phyloP scores from a whole-genome alignment of 1,140 invertebrate genomes.

The Magallana angulata region DNA sequence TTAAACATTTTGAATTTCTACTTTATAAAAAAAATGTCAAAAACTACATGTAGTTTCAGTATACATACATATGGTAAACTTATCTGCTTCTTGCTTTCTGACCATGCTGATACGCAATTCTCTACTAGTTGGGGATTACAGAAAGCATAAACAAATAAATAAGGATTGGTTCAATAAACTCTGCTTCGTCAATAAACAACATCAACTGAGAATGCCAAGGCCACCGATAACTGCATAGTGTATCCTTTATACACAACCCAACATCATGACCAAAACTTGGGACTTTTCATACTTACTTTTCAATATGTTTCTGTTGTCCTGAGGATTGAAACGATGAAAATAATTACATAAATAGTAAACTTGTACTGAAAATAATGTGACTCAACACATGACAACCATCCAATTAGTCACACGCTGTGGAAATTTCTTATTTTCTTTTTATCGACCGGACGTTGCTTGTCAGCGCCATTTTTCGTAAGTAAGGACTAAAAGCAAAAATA shows the following conservation, averaged over 20 bases:
- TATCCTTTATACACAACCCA: not conserved
- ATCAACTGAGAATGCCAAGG: conserved; percentile 11
- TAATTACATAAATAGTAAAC: not conserved
- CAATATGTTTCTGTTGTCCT: not conserved
- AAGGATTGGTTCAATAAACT: too few relatives aligned
- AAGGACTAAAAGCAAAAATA: not conserved
- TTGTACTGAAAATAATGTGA: conserved; percentile 1
- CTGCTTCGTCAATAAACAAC: not conserved
- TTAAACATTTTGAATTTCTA: too few relatives aligned
- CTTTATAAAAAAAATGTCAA: too few relatives aligned
- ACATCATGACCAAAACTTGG: conserved; percentile 26
- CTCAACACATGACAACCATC: conserved; percentile 3
- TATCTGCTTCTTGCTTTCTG: too few relatives aligned
- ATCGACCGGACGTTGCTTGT: conserved; percentile 25
- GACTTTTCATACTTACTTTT: conserved; percentile 34
- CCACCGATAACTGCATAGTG: not conserved
- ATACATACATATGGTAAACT: too few relatives aligned
- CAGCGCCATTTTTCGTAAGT: conserved; percentile 24
- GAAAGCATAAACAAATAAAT: too few relatives aligned
- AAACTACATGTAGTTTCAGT: too few relatives aligned
- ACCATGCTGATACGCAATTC: too few relatives aligned
- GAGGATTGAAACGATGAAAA: not conserved
- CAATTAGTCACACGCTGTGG: not conserved
- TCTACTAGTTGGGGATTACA: too few relatives aligned
- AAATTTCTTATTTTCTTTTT: conserved; percentile 26